Percentiles rank a stretch among this genome's conserved stretches.
phyloP scores from a whole-genome alignment of 2,113 vertebrate species.

The Leucosticte australis region DNA sequence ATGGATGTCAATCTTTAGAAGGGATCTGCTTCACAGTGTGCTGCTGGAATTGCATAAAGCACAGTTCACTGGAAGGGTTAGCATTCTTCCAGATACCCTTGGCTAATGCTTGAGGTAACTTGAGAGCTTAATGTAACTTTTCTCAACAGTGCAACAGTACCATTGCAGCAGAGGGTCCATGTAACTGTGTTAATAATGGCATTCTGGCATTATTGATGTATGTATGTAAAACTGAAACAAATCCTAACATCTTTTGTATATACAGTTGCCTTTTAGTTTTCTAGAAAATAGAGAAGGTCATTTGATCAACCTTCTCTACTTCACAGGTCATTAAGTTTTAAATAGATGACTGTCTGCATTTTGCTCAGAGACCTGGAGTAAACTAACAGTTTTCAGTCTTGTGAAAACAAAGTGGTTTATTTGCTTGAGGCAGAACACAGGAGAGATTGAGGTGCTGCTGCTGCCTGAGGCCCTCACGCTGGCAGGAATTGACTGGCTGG shows the following conservation, averaged over 20 bases:
- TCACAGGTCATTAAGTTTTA: conserved; percentile 33
- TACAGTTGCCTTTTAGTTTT: not conserved
- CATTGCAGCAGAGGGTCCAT: not conserved
- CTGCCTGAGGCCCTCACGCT: not conserved
- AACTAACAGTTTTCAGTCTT: conserved; percentile 1
- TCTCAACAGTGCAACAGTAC: not conserved
- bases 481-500: not conserved
- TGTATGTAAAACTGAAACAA: not conserved
- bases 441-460: conserved; percentile 1
- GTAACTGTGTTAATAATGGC: not conserved
- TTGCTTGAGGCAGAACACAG: conserved; percentile 16
- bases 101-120: not conserved
- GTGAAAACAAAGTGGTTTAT: conserved; percentile 36
- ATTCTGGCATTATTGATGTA: not conserved
- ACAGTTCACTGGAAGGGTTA: not conserved
- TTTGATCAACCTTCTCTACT: not conserved
- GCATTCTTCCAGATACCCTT: not conserved
- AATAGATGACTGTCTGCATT: not conserved
- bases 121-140: not conserved
- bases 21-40: not conserved
- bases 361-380: not conserved
- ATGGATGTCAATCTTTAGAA: not conserved
- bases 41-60: not conserved
- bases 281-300: not conserved
- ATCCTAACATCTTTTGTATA: not conserved